Base-by-base conservation (phyloP, 1,140 invertebrate species). In the Medauroidea extradentata region DNA sequence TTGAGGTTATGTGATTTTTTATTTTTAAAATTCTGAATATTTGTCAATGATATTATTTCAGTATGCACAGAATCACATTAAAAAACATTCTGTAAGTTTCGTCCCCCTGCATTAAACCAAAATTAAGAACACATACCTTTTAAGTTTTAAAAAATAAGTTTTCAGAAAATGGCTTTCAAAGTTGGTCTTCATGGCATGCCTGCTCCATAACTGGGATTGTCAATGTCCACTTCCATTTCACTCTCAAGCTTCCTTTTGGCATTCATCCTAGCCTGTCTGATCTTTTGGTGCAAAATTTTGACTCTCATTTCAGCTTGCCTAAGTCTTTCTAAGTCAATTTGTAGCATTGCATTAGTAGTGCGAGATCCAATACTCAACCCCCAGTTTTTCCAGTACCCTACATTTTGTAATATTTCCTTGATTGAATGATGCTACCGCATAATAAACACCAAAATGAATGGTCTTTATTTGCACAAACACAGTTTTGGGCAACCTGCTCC, bases 401-500 rank as follows among this genome's bases (percentile, higher is more conserved):
- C 51, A 60, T 39, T 56, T 60, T 21, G 34, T 46, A 18, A 63
- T 58, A 48, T 60, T 60, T 25, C 41, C 61, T 43, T 60, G 38
- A 55, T 63, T 63, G 24, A 54, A 60, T 18, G 14, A 34, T 16
- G 24, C 44, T 24, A 62, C 23, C 16, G 61, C 61, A 50, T 61
- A 38, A 62, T 59, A 62, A 1, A 56, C 57, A 29, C 34, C 53
- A 18, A 65, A 49, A 23, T 60, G 29, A 25, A 65, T 50, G 24
- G 49, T 61, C 57, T 48, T 23, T 18, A 49, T 14, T 2, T 54
- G 42, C 18, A 63, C 58, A 53, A 65, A 65, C 5, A 44, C 44
- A 13, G 64, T 60, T 57, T 65, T 65, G 4, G 61, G 63, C 18
- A 63, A 18, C 16, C 58, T 11, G 5, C 7, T 21, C 63, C 61